A percentile compares a stretch with the other conserved stretches of the same genome.
These are phyloP conservation scores for Vulpes lagopus DNA, from an alignment of 2,113 vertebrate species.

Conservation along the genomic window DNA sequence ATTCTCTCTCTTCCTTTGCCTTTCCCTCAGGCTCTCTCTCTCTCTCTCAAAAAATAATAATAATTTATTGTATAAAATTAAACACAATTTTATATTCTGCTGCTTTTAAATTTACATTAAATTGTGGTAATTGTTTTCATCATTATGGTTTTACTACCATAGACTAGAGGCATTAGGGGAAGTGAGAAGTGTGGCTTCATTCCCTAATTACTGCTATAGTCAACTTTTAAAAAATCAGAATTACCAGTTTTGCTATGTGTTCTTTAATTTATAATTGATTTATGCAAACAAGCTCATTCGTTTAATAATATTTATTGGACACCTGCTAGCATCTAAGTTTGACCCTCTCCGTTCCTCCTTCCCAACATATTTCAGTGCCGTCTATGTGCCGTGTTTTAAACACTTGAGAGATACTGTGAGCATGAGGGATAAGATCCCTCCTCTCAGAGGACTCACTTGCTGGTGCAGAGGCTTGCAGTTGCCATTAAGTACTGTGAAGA, in stretches of 20 bases:
- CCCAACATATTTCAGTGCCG: neutral
- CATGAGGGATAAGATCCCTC: neutral
- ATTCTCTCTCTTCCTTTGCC: neutral
- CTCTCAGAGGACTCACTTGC: neutral
- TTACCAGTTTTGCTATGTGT: conserved; percentile 15
- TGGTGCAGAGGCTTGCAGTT: neutral
- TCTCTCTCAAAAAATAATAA: neutral
- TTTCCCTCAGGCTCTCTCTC: neutral
- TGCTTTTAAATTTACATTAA: conserved; percentile 14
- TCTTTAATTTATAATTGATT: conserved; percentile 45
- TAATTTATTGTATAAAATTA: neutral
- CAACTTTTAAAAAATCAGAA: conserved; percentile 40
- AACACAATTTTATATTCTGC: neutral
- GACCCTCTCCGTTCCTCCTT: neutral
- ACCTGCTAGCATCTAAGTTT: neutral
- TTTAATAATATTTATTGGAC: conserved; percentile 23
- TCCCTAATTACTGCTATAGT: conserved; percentile 35
- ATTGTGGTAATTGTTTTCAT: neutral
- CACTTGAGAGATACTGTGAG: neutral
- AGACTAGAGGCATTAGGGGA: neutral
- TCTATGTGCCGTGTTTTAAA: neutral
- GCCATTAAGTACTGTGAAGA: neutral
- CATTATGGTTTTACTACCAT: conserved; percentile 5
- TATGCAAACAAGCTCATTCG: conserved; percentile 13
- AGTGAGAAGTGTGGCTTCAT: neutral